Evolutionary conservation across 2,113 vertebrate genomes (phyloP), one percentile per base, ranked within the genome.

Genomic region (Lichenostomus cassidix): DNA sequence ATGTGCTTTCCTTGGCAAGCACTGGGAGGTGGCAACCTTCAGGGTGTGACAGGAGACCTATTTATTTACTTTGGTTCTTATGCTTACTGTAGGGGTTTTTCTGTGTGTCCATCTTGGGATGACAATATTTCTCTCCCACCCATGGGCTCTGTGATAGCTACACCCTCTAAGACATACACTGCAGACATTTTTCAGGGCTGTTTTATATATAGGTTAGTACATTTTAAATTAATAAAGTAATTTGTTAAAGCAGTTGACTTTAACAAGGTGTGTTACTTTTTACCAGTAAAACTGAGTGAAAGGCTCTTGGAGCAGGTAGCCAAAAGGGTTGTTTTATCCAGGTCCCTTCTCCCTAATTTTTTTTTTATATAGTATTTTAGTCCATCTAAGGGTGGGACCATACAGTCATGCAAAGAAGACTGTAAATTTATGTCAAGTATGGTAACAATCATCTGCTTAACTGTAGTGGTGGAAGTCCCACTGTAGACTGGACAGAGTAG

Each of bases 1-100:
- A 93, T 89, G 76, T 92, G 80, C 68, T 95, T 96, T 94, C 49
- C 64, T 89, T 95, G 94, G 94, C 88, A 77, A 87, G 73, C 2
- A 2, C 68, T 75, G 85, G 73, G 64, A 71, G 68, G 78, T 96
- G 85, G 83, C 88, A 95, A 64, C 73, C 60, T 81, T 86, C 47
- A 83, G 96, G 90, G 85, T 90, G 83, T 93, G 88, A 96, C 73
- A 49, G 56, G 71, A 86, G 79, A 94, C 64, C 59, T 92, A 12
- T 90, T 95, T 95, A 70, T 94, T 83, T 90, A 33, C 37, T 89
- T 91, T 76, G 46, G 52, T 95, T 83, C 90, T 71, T 63, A 23
- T 46, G 24, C 59, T 81, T 86, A 59, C 75, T 59, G 13, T 56
- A 64, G 64, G 68, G 69, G 6, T 50, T 95, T 92, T 90, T 94